Evolutionary conservation across 64 coral and sea anemone genomes (phyloP), one percentile per base, ranked within the genome.

Genomic region (Montipora capricornis): DNA sequence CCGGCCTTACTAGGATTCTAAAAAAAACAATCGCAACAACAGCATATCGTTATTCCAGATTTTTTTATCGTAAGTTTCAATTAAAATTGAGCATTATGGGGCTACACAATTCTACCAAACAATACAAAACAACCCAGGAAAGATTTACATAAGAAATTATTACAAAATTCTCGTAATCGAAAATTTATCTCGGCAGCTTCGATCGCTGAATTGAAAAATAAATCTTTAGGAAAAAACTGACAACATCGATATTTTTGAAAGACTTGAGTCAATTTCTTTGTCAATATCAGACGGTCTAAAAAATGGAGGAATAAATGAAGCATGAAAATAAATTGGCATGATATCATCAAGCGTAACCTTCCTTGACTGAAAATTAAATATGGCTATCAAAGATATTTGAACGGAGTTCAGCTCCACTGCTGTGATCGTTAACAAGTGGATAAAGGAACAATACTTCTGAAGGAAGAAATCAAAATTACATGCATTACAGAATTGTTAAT

Each of bases 61-160:
- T 68, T 84, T 69, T 84, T 71, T 86, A 71, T 86, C 82, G 66
- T 66, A 71, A 48, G 82, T 73, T 86, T 14, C 82, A 86, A 73
- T 86, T 71, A 73, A 86, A 66, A 68, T 47, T 86, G 66, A 46
- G 47, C 82, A 86, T 70, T 86, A 29, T 37, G 49, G 46, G 49
- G 66, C 44, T 24, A 71, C 6, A 73, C 66, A 86, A 86, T 73
- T 71, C 82, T 16, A 11, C 66, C 66, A 86, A 48, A 86, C 64
- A 86, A 70, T 49, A 86, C 45, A 86, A 71, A 86, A 86, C 64
- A 86, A 86, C 64, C 68, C 47, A 17, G 47, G 8, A 68, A 86
- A 86, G 68, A 86, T 86, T 86, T 86, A 73, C 82, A 86, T 86
- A 86, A 86, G 66, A 49, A 86, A 20, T 73, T 73, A 50, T 73